Base-by-base conservation (phyloP, 2,888 invertebrate species). In the Tenthredo livida region DNA sequence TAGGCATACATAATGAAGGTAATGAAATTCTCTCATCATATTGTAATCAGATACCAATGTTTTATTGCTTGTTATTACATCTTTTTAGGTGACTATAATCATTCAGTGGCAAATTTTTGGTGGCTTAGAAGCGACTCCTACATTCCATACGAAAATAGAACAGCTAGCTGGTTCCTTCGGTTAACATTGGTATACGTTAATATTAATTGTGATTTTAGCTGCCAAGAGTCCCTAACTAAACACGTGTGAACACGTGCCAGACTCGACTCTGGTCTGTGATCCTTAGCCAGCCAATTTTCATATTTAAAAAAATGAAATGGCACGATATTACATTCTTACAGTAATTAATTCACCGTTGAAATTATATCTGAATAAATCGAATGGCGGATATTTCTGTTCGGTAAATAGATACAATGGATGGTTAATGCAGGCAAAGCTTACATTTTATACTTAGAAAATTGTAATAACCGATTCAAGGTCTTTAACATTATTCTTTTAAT, bases 111-210 rank as follows among this genome's bases (percentile, higher is more conserved):
- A 80, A 12, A 61, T 80, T 80, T 61, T 25, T 17, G 80, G 58
- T 29, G 17, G 80, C 80, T 80, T 29, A 67, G 67, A 25, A 58
- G 17, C 47, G 47, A 67, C 83, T 83, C 47, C 33, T 83, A 83
- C 83, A 83, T 83, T 83, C 83, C 83, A 33, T 89, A 90, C 90
- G 89, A 87, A 92, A 92, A 92, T 92, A 92, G 92, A 92, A 87
- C 87, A 90, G 89, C 90, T 89, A 86, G 87, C 58, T 58, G 47
- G 87, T 87, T 86, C 84, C 85, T 86, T 87, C 86, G 87, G 88
- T 88, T 87, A 89, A 89, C 88, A 87, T 86, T 86, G 87, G 82
- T 88, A 88, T 87, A 87, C 86, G 88, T 88, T 87, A 86, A 86
- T 89, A 88, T 90, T 88, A 89, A 92, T 90, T 90, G 89, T 90